A percentile compares a stretch with the other conserved stretches of the same genome.
Evolutionary conservation across 2,797 vertebrate species (phyloP).

Genomic region (Sphenodon punctatus): DNA sequence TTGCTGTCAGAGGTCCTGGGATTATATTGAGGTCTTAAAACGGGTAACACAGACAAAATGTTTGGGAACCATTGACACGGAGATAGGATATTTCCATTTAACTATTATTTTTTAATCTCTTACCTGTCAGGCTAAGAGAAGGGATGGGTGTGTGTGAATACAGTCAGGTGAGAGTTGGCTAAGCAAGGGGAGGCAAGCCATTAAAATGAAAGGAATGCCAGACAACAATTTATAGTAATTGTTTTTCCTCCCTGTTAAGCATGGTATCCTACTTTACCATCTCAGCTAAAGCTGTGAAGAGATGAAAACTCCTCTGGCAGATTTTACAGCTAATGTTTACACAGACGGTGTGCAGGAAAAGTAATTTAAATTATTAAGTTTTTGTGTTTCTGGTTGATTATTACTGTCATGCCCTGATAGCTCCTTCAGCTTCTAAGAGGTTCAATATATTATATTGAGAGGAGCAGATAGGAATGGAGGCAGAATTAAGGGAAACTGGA

Average conservation of each 20-base stretch:
- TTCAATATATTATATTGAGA: not conserved
- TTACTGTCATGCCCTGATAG: not conserved
- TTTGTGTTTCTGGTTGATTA: not conserved
- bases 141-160: not conserved
- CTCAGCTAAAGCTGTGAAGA: not conserved
- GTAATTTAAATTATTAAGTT: not conserved
- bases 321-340: not conserved
- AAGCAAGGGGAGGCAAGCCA: not conserved
- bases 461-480: not conserved
- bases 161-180: not conserved
- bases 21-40: too few species aligned
- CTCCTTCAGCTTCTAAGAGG: not conserved
- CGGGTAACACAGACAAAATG: too few species aligned
- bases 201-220: not conserved
- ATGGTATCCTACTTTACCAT: not conserved
- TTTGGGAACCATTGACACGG: too few species aligned
- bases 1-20: too few species aligned
- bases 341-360: not conserved
- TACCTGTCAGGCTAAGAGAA: not conserved
- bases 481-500: rapidly evolving
- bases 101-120: not conserved
- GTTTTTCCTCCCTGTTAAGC: not conserved
- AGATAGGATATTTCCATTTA: not conserved
- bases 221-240: not conserved
- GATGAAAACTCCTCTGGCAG: not conserved